Conservation (phyloP, 2,888 invertebrate species). For the Formica aserva region DNA sequence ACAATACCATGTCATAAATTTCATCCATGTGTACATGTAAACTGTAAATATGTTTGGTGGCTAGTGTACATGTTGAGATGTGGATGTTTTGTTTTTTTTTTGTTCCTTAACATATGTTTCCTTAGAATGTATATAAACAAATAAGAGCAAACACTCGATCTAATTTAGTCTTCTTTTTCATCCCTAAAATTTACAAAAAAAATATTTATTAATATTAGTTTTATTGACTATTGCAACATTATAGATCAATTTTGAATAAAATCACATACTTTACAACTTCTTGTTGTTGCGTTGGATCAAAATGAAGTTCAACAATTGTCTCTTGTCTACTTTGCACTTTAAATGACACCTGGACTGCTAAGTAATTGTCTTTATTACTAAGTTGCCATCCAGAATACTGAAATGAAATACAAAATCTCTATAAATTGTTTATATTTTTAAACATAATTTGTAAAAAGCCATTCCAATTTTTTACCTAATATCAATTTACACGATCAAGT, state of each 20-base stretch:
- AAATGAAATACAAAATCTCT: constrained; percentile 57
- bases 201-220: constrained; percentile 8
- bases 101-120: constrained; percentile 68
- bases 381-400: constrained; percentile 87
- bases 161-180: constrained; percentile 83
- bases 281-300: constrained; percentile 81
- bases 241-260: not conserved
- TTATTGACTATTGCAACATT: not conserved
- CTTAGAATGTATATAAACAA: constrained; percentile 82
- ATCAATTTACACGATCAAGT: not conserved
- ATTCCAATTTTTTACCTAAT: not conserved
- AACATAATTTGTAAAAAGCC: not conserved
- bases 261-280: constrained; percentile 82
- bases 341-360: constrained; percentile 86
- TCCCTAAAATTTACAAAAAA: constrained; percentile 76
- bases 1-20: constrained; percentile 73
- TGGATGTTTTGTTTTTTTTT: constrained; percentile 64
- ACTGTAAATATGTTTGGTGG: constrained; percentile 64
- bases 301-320: constrained; percentile 86
- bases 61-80: constrained; percentile 73
- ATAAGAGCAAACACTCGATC: constrained; percentile 76
- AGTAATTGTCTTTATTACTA: constrained; percentile 86
- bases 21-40: constrained; percentile 68
- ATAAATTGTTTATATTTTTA: not conserved
- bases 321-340: constrained; percentile 86